These are phyloP conservation scores for Melangyna quadrimaculata DNA, from an alignment of 2,888 invertebrate genomes.

Conservation along the genomic window DNA sequence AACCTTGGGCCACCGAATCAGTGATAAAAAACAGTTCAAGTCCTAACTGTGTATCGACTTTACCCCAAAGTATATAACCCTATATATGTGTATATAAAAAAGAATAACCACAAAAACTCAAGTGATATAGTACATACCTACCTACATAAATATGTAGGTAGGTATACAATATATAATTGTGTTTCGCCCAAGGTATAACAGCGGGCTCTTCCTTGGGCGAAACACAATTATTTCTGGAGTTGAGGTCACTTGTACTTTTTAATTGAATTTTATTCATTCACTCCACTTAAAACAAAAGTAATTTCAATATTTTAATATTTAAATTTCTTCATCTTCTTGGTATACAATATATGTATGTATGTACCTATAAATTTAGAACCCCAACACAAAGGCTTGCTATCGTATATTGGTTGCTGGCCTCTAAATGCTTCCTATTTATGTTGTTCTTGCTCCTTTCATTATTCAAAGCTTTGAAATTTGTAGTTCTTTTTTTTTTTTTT, in stretches of 20 bases:
- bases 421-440: neutral
- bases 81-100: neutral
- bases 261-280: too few relatives aligned
- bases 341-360: neutral
- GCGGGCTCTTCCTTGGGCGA: too few relatives aligned
- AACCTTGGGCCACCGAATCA: constrained; percentile 64
- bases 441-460: constrained; percentile 9
- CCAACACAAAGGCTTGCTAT: constrained; percentile 5
- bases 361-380: constrained; percentile 24
- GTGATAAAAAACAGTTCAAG: constrained; percentile 14
- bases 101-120: constrained; percentile 1
- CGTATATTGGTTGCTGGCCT: constrained; percentile 20
- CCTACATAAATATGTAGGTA: too few relatives aligned
- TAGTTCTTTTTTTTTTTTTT: neutral
- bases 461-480: constrained; percentile 23
- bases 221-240: too few relatives aligned
- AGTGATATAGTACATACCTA: neutral
- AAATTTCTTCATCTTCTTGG: too few relatives aligned
- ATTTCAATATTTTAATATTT: too few relatives aligned
- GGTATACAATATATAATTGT: too few relatives aligned
- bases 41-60: neutral
- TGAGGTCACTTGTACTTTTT: too few relatives aligned
- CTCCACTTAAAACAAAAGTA: too few relatives aligned
- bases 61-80: constrained; percentile 1
- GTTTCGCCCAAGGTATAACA: too few relatives aligned